A percentile compares a stretch with the other conserved stretches of the same genome.
These are phyloP conservation scores for Menura novaehollandiae DNA, from an alignment of 2,113 vertebrate species.

Conservation along the genomic window DNA sequence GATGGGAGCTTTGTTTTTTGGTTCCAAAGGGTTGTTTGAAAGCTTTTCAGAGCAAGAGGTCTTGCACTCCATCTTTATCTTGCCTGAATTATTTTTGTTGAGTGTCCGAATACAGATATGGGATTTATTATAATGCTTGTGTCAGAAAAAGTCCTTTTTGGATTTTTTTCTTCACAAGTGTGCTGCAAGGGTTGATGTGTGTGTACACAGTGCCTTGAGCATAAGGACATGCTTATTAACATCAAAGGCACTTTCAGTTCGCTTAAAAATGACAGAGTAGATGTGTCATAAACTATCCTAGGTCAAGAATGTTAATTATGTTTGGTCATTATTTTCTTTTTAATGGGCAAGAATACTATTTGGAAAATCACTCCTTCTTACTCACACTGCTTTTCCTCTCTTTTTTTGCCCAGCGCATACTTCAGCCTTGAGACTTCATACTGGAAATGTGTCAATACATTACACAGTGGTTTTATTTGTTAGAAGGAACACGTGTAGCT, in stretches of 20 bases:
- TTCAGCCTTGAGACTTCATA: not conserved
- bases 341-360: not conserved
- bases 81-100: not conserved
- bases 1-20: not conserved
- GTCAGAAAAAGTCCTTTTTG: not conserved
- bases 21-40: not conserved
- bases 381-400: not conserved
- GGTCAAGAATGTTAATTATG: slow-evolving; percentile 13
- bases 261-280: not conserved
- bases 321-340: not conserved
- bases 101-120: not conserved
- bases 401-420: not conserved
- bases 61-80: not conserved
- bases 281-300: not conserved
- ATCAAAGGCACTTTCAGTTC: not conserved
- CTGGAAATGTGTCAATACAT: not conserved
- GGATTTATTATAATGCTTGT: not conserved
- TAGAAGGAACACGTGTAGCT: not conserved
- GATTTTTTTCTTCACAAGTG: not conserved
- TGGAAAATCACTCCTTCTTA: not conserved
- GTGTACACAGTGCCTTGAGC: not conserved
- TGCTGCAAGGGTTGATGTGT: not conserved
- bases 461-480: not conserved
- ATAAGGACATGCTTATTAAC: not conserved
- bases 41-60: not conserved